phyloP scores from a whole-genome alignment of 2,797 vertebrate species.

The Gymnoscopelus braueri region DNA sequence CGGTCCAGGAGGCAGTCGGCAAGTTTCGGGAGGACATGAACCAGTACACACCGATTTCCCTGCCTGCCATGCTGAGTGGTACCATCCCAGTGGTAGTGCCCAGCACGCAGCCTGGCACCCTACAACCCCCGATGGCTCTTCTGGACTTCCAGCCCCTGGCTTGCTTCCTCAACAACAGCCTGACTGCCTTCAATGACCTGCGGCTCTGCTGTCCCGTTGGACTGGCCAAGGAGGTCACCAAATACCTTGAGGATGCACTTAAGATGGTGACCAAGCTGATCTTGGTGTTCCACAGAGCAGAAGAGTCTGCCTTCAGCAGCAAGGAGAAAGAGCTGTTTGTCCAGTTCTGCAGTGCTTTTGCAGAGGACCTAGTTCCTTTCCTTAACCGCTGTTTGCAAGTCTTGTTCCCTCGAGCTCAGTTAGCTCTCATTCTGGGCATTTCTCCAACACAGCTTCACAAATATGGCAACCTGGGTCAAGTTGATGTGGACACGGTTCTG shows the following conservation, averaged over 20 bases:
- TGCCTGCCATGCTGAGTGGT: constrained; percentile 82
- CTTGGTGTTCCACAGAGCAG: constrained; percentile 90
- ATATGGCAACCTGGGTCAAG: constrained; percentile 78
- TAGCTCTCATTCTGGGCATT: constrained; percentile 91
- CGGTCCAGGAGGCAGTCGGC: constrained; percentile 82
- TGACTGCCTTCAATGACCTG: constrained; percentile 93
- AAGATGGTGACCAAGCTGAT: constrained; percentile 86
- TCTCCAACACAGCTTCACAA: constrained; percentile 87
- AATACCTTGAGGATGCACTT: constrained; percentile 82
- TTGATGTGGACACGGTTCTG: constrained; percentile 72
- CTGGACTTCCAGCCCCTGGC: constrained; percentile 94
- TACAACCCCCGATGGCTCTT: constrained; percentile 93
- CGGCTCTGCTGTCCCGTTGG: constrained; percentile 93
- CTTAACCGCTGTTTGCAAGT: constrained; percentile 93
- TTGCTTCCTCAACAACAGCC: constrained; percentile 91
- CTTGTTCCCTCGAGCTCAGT: constrained; percentile 90
- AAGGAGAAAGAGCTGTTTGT: constrained; percentile 89
- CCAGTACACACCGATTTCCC: constrained; percentile 87
- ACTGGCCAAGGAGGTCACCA: constrained; percentile 85
- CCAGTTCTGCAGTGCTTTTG: constrained; percentile 88
- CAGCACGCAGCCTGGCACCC: constrained; percentile 84
- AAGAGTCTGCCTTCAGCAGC: constrained; percentile 90
- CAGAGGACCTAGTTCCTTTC: constrained; percentile 92
- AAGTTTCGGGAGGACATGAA: constrained; percentile 96
- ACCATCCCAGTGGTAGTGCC: constrained; percentile 64